Evolutionary conservation across 1,140 invertebrate genomes (phyloP), one percentile per base, ranked within the genome.

Genomic region (Cyphomyrmex costatus): DNA sequence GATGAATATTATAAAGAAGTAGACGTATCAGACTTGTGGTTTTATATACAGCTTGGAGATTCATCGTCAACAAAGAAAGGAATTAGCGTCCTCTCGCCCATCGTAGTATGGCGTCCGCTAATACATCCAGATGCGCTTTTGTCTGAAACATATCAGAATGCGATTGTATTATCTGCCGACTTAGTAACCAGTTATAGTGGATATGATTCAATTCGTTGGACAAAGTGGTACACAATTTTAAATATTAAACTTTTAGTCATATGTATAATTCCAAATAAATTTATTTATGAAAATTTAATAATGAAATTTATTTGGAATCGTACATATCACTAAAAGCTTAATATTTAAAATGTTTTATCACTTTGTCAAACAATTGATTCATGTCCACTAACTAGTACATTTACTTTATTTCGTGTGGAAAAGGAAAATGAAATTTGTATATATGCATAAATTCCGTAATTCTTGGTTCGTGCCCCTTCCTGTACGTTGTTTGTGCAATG

Each of bases 51-150:
- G 71, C 51, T 89, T 89, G 86, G 85, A 89, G 89, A 61, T 89
- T 89, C 79, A 87, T 90, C 85, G 79, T 90, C 88, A 90, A 90
- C 85, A 90, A 90, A 90, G 77, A 90, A 82, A 16, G 71, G 63
- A 86, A 93, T 96, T 98, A 98, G 96, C 98, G 98, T 92, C 98
- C 98, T 95, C 98, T 96, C 91, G 98, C 98, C 98, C 98, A 98
- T 94, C 98, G 97, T 88, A 99, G 95, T 90, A 99, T 96, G 92
- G 98, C 98, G 95, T 99, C 98, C 63, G 98, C 98, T 93, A 99
- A 95, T 87, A 99, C 98, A 95, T 99, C 98, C 95, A 99, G 96
- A 95, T 99, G 98, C 90, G 98, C 98, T 95, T 99, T 99, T 92
- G 98, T 99, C 98, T 99, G 97, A 89, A 97, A 97, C 92, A 94